Evolutionary conservation across 2,888 invertebrate genomes (phyloP), one percentile per base, ranked within the genome.

Genomic region (Mythimna lalbum): DNA sequence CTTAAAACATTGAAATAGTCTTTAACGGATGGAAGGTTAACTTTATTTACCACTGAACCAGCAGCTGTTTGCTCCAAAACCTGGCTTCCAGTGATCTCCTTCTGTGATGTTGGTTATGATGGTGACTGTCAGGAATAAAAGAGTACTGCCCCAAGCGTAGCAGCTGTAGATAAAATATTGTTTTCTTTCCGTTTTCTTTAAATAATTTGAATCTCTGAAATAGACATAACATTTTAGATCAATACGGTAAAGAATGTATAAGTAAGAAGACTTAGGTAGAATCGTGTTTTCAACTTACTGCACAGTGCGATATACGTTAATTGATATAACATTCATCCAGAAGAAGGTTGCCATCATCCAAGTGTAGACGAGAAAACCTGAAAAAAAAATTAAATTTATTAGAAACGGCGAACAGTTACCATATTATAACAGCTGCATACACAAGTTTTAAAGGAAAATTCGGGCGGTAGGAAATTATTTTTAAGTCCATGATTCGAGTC

Each of bases 341-440:
- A 97, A 97, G 91, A 97, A 97, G n/a, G 97, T 96, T 2, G 97
- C 96, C 88, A 97, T 92, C 93, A 97, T 97, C 90, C 97, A 96
- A 78, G 96, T 96, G 86, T 97, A 97, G 12, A 97, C 92, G 17
- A 96, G 83, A 83, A 97, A 97, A 19, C 96, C 97, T 97, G 86
- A 69, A 90, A 36, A 1, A 0, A 52, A 23, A 53, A 17, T 36
- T 1, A 59, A n/a, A 36, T 1, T 17, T 47, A 31, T 67, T n/a
- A 73, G n/a, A 21, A 33, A 52, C 3, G 0, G 2, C 1, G n/a
- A 9, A n/a, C 23, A 10, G n/a, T 12, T 31, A 6, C 14, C 49
- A 1, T 43, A 17, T 14, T 17, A 17, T 7, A 55, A 10, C 10
- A 19, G 1, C 36, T 39, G 19, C 4, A 21, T 55, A 21, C 12